Evolutionary conservation across 1,140 invertebrate species (phyloP).

Genomic region (Parasteatoda tepidariorum): DNA sequence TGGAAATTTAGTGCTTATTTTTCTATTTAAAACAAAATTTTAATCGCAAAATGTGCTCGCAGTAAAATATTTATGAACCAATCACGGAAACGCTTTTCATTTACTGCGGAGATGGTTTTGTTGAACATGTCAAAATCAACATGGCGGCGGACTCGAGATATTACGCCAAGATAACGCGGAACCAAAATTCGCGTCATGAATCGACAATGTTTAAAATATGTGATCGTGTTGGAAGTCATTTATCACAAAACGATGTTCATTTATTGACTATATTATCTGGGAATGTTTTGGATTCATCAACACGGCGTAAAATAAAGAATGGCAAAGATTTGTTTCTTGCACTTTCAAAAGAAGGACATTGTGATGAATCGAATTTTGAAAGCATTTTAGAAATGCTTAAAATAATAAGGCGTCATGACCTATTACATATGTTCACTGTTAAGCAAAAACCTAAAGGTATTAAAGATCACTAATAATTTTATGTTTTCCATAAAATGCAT

Average conservation of each 20-base stretch:
- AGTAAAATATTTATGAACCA: slow-evolving; percentile 32
- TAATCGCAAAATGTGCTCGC: slow-evolving; percentile 41
- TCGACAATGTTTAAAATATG: slow-evolving; percentile 35
- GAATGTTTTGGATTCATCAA: not conserved
- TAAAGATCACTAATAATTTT: not conserved
- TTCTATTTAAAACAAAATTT: slow-evolving; percentile 22
- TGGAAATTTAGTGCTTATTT: not conserved
- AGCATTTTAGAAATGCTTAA: slow-evolving; percentile 63
- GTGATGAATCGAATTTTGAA: slow-evolving; percentile 65
- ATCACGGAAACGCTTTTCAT: slow-evolving; percentile 26
- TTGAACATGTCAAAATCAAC: slow-evolving; percentile 33
- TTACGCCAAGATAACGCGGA: not conserved
- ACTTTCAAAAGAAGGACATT: slow-evolving; percentile 64
- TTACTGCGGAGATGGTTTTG: slow-evolving; percentile 32
- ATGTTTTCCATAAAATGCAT: not conserved
- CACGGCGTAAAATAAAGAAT: slow-evolving; percentile 38
- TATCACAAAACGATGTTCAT: slow-evolving; percentile 46
- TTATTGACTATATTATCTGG: slow-evolving; percentile 46
- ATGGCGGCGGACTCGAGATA: slow-evolving; percentile 43
- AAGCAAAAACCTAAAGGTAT: slow-evolving; percentile 64
- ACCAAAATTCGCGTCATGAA: slow-evolving; percentile 26
- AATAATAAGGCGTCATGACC: slow-evolving; percentile 65
- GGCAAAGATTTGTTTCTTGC: slow-evolving; percentile 63
- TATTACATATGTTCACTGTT: slow-evolving; percentile 64
- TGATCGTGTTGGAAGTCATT: slow-evolving; percentile 47